These are phyloP conservation scores for Alces alces DNA, from an alignment of 2,113 vertebrate genomes.

Conservation along the genomic window DNA sequence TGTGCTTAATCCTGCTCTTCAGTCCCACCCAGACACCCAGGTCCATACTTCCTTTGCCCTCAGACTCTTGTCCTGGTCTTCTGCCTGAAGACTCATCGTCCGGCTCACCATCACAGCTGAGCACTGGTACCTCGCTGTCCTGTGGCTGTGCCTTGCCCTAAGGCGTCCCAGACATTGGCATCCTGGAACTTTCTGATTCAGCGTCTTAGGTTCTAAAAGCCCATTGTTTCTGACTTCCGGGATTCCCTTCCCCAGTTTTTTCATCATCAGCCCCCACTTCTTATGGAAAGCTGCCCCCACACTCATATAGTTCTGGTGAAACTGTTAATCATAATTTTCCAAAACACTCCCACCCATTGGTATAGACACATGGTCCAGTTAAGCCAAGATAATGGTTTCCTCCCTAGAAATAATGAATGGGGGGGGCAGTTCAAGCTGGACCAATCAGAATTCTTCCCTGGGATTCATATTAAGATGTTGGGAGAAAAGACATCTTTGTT, in stretches of 20 bases:
- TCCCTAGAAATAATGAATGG: background rate
- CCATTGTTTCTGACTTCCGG: conserved; percentile 2
- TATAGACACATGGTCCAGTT: background rate
- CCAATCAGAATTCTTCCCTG: background rate
- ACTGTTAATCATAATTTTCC: background rate
- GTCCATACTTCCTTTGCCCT: background rate
- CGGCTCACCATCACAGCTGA: background rate
- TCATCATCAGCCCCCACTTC: background rate
- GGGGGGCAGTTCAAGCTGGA: background rate
- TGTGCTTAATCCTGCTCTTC: background rate
- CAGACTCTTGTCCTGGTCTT: background rate
- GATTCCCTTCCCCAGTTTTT: background rate
- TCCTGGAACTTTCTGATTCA: conserved; percentile 7
- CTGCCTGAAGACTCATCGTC: background rate
- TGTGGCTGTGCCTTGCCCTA: background rate
- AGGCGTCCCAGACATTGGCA: background rate
- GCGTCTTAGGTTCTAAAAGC: background rate
- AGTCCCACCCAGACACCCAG: background rate
- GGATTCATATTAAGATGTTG: background rate
- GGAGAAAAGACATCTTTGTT: background rate
- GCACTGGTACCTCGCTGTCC: background rate
- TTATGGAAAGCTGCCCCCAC: background rate
- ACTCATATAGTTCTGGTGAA: background rate
- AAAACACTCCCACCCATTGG: background rate
- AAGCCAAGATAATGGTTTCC: background rate